Evolutionary conservation across 1,140 invertebrate species (phyloP).

Genomic region (Zaprionus kolodkinae): DNA sequence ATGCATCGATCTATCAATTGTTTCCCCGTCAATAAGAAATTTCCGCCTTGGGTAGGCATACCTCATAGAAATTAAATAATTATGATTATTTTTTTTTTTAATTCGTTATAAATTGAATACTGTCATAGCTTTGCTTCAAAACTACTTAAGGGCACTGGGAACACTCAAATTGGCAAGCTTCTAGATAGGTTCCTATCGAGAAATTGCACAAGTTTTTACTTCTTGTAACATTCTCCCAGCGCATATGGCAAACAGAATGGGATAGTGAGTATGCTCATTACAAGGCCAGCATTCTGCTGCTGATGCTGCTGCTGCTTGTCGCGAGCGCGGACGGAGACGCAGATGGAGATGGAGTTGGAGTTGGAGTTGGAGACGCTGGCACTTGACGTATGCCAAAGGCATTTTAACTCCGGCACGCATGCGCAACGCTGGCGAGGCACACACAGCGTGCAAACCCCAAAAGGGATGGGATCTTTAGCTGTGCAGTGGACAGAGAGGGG

Average conservation of each 20-base stretch:
- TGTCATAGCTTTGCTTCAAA: no score
- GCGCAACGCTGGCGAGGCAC: constrained; percentile 44
- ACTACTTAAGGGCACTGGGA: no score
- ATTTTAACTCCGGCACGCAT: constrained; percentile 68
- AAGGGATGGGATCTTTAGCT: constrained; percentile 23
- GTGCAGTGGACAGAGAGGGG: background rate
- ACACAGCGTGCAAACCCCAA: constrained; percentile 30
- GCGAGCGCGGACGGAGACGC: constrained; percentile 12
- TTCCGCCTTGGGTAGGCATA: no score
- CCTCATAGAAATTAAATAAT: no score
- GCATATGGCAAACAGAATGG: background rate
- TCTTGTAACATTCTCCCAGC: no score
- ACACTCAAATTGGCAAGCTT: no score
- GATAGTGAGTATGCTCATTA: background rate
- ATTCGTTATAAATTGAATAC: no score
- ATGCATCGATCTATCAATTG: no score
- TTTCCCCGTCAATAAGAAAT: no score
- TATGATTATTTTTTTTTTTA: no score
- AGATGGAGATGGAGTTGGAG: background rate
- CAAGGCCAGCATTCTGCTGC: background rate
- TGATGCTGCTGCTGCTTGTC: constrained; percentile 1
- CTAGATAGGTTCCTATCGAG: no score
- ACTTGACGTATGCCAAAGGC: constrained; percentile 73
- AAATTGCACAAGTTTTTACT: no score
- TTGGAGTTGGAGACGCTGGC: constrained; percentile 29